Evolutionary conservation across 2,113 vertebrate species (phyloP).

Genomic region (Oryctolagus cuniculus): mOryCun1.1 NC_091451.1:24909001-24909500

Average conservation of each 20-base stretch:
- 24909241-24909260: not conserved
- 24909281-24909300: not conserved
- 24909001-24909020: not conserved
- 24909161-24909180: not conserved
- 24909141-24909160: not conserved
- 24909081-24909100: not conserved
- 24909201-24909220: not conserved
- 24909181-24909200: not conserved
- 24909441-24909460: not conserved
- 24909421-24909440: too few relatives aligned
- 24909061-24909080: not conserved
- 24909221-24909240: not conserved
- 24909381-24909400: too few relatives aligned
- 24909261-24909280: not conserved
- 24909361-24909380: fast-evolving
- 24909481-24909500: conserved; percentile 66
- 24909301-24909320: not conserved
- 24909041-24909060: not conserved
- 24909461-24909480: conserved; percentile 71
- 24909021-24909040: not conserved
- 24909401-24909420: not conserved
- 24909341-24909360: not conserved
- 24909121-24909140: not conserved
- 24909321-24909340: not conserved
- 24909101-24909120: not conserved